Conservation (phyloP, 2,888 invertebrate genomes). For the Caenorhabditis drosophilae region DNA sequence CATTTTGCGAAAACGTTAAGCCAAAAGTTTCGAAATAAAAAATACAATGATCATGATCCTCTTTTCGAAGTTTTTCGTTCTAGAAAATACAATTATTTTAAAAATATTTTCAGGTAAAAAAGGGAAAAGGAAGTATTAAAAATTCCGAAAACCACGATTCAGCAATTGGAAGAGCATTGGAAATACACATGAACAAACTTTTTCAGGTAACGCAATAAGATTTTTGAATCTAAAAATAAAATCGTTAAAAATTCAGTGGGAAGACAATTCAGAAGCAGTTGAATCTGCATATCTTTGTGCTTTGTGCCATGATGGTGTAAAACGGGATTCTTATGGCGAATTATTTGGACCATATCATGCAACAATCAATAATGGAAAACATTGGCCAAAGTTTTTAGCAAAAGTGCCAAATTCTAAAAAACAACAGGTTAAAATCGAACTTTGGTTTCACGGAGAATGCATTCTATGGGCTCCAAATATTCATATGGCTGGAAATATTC, state of each 20-base stretch:
- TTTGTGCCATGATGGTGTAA: slow-evolving; percentile 27
- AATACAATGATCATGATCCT: too few species aligned
- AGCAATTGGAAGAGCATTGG: slow-evolving; percentile 34
- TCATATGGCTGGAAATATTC: slow-evolving; percentile 35
- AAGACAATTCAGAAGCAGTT: slow-evolving; percentile 19
- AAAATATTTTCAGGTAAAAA: too few species aligned
- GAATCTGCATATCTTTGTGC: slow-evolving; percentile 30
- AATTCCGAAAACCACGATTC: slow-evolving; percentile 39
- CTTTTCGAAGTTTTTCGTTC: too few species aligned
- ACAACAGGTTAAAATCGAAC: too few species aligned
- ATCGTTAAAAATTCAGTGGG: slow-evolving; percentile 18
- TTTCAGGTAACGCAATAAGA: slow-evolving; percentile 26
- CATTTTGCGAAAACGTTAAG: slow-evolving; percentile 16
- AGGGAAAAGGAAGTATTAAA: slow-evolving; percentile 20
- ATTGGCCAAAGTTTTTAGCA: slow-evolving; percentile 41
- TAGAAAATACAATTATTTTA: too few species aligned
- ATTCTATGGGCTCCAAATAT: slow-evolving; percentile 46
- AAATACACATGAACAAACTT: slow-evolving; percentile 36
- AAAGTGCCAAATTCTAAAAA: slow-evolving; percentile 46
- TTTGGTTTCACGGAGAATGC: slow-evolving; percentile 51
- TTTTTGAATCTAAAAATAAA: slow-evolving; percentile 1
- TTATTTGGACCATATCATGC: slow-evolving; percentile 49
- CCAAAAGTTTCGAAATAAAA: slow-evolving; percentile 19
- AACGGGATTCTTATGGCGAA: slow-evolving; percentile 25
- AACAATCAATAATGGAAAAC: slow-evolving; percentile 9